Base-by-base conservation (phyloP, 2,113 vertebrate species). In the Gasterosteus aculeatus region DNA sequence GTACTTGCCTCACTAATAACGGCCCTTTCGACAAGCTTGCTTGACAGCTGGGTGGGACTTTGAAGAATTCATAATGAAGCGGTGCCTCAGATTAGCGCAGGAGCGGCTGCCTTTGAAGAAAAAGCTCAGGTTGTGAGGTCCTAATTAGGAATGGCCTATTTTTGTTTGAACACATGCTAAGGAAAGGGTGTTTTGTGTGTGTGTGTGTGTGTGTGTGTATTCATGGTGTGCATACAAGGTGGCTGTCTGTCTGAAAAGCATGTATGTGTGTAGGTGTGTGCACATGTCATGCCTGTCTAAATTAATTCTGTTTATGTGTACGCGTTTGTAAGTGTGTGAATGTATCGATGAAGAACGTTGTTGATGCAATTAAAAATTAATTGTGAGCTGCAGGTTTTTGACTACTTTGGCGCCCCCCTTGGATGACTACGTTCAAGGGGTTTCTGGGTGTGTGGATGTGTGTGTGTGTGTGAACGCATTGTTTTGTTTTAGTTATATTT, bases 111-210 rank as follows among this genome's bases (percentile, higher is more conserved):
- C 92, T 94, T 94, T 94, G 93, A 94, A 93, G 93, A 92, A 88
- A 91, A 82, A 75, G 90, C 87, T 92, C 92, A 93, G 91, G 91
- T 93, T 91, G 85, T 91, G 87, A 89, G 90, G 92, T 90, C 89
- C 91, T 94, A 93, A 94, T 94, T 93, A 93, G 92, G 76, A 87
- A 76, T 88, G 89, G 88, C 91, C 92, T 94, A 91, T 91, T 93
- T 94, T 87, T 88, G 81, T 84, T 80, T 78, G 82, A 88, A 78
- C 72, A 85, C 79, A 80, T 86, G 83, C 82, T 78, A 82, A 85
- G 78, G 82, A 89, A 88, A 78, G 56, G 70, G 71, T 51, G 70
- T 63, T 88, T 84, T 79, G n/a, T n/a, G n/a, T n/a, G n/a, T n/a
- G n/a, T 26, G 47, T 77, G 60, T 53, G 69, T 26, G 14, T 33